Evolutionary conservation across 2,888 invertebrate genomes (phyloP).

Genomic region (Apamea monoglypha): DNA sequence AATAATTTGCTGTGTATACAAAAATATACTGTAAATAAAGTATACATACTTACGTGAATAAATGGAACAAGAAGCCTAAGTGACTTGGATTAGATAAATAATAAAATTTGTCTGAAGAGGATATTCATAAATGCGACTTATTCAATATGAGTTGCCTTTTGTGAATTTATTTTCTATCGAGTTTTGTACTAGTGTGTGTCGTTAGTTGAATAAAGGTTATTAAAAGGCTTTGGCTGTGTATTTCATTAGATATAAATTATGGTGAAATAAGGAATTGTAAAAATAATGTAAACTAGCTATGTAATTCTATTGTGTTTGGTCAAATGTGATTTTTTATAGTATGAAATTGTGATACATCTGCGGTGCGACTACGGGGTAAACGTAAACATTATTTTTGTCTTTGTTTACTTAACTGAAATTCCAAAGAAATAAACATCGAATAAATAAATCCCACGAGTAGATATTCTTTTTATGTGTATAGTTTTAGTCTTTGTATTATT

Average conservation of each 20-base stretch:
- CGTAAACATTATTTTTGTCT: background rate
- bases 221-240: conserved; percentile 64
- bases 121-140: conserved; percentile 31
- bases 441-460: background rate
- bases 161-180: conserved; percentile 21
- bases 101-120: conserved; percentile 11
- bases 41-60: conserved; percentile 9
- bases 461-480: background rate
- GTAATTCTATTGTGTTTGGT: conserved; percentile 21
- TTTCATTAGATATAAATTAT: conserved; percentile 36
- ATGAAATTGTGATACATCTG: conserved; percentile 45
- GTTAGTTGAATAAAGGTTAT: conserved; percentile 34
- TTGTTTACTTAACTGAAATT: conserved; percentile 1
- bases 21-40: conserved; percentile 41
- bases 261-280: conserved; percentile 22
- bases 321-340: conserved; percentile 28
- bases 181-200: conserved; percentile 34
- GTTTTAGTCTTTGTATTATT: background rate
- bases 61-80: conserved; percentile 43
- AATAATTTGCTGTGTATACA: conserved; percentile 17
- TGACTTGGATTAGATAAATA: conserved; percentile 36
- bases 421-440: conserved; percentile 23
- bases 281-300: conserved; percentile 14
- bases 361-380: conserved; percentile 29
- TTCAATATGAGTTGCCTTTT: conserved; percentile 34